Conservation (phyloP, 2,113 vertebrate genomes). For the Cynopterus brachyotis region DNA sequence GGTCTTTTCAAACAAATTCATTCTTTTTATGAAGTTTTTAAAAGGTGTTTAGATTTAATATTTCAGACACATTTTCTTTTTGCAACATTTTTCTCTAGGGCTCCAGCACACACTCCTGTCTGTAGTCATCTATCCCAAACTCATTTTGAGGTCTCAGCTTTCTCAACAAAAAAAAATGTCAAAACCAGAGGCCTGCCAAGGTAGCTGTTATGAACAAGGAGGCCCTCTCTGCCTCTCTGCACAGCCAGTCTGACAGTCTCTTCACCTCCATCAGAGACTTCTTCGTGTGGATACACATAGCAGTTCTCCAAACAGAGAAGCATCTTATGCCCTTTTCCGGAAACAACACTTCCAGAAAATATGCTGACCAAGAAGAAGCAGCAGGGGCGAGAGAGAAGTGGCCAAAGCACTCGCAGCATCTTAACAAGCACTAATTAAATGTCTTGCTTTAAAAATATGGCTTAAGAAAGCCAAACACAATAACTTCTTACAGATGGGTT, state of each 20-base stretch:
- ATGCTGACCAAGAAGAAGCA: constrained; percentile 66
- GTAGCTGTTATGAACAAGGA: background rate
- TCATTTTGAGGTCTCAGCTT: background rate
- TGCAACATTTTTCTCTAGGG: background rate
- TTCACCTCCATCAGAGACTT: background rate
- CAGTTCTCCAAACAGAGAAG: background rate
- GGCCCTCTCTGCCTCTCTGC: background rate
- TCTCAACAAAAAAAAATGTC: constrained; percentile 8
- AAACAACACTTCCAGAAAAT: constrained; percentile 61
- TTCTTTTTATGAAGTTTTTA: background rate
- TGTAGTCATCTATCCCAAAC: background rate
- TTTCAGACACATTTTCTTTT: background rate
- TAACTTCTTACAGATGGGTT: constrained; percentile 74
- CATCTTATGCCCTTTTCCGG: background rate
- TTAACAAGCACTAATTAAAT: constrained; percentile 77
- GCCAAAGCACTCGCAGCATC: constrained; percentile 23
- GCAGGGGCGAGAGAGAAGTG: constrained; percentile 51
- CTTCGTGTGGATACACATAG: background rate
- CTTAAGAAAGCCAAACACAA: constrained; percentile 70
- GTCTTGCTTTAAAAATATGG: constrained; percentile 66
- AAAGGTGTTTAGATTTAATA: background rate
- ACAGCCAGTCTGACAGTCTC: background rate
- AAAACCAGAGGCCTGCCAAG: background rate
- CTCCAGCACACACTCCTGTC: background rate
- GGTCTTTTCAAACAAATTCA: background rate